phyloP scores from a whole-genome alignment of 1,140 invertebrate genomes.

The Nautilus pompilius region DNA sequence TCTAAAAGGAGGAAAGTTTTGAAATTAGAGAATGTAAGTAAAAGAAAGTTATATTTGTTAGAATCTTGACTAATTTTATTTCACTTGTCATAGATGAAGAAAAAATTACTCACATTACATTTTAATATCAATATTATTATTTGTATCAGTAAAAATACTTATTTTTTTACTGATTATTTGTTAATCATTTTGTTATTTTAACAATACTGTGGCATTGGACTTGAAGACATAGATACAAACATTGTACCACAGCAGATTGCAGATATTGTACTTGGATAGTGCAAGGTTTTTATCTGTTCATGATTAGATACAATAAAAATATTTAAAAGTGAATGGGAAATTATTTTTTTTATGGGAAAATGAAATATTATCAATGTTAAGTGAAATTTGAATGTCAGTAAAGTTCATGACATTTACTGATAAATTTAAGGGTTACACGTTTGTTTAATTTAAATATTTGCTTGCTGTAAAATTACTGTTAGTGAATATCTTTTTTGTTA shows the following conservation, averaged over 20 bases:
- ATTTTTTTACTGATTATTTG: neutral
- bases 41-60: neutral
- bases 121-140: conserved; percentile 24
- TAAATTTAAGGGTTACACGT: neutral
- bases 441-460: neutral
- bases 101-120: too few relatives aligned
- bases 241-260: too few relatives aligned
- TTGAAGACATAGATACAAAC: too few relatives aligned
- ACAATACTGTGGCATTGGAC: too few relatives aligned
- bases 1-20: conserved; percentile 70
- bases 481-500: neutral
- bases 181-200: too few relatives aligned
- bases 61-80: neutral
- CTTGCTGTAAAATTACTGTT: neutral
- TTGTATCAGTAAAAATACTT: neutral
- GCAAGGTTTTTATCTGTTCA: too few relatives aligned
- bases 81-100: too few relatives aligned
- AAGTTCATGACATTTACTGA: neutral
- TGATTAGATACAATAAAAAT: too few relatives aligned
- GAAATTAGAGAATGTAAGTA: conserved; percentile 52
- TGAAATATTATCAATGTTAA: too few relatives aligned
- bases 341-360: too few relatives aligned
- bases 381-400: neutral
- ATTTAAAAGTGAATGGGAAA: too few relatives aligned
- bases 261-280: too few relatives aligned